These are phyloP conservation scores for Aphodius granarius DNA, from an alignment of 2,888 invertebrate genomes.

Conservation along the genomic window DNA sequence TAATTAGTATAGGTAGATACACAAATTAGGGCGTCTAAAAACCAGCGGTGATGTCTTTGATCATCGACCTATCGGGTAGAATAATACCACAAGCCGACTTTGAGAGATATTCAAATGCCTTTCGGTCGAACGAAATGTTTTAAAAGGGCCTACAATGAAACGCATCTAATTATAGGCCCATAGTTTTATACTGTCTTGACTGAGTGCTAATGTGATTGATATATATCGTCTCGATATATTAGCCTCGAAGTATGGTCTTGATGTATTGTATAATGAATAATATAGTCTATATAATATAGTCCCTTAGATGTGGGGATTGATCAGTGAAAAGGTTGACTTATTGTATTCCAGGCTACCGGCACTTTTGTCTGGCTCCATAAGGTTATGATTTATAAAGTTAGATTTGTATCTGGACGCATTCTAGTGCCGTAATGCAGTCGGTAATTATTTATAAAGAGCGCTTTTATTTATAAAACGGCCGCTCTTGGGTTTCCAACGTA, in stretches of 20 bases:
- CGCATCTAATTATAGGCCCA: background rate
- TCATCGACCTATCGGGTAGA: background rate
- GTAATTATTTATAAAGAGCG: background rate
- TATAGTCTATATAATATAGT: no score
- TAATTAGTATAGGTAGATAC: no score
- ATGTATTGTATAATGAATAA: no score
- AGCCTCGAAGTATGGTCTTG: no score
- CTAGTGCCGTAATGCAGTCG: background rate
- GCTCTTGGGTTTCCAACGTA: background rate
- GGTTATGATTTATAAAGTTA: background rate
- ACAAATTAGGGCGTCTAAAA: background rate
- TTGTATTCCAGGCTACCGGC: background rate
- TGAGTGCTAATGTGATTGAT: background rate
- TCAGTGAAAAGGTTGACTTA: background rate
- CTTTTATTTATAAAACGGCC: background rate
- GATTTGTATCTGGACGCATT: background rate
- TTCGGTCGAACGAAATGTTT: background rate
- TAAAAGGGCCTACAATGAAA: background rate
- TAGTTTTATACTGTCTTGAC: background rate
- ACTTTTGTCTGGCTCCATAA: background rate
- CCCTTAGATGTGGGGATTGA: background rate
- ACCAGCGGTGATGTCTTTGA: background rate
- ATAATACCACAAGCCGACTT: background rate
- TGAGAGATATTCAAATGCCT: background rate
- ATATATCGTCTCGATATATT: no score